Evolutionary conservation across 1,140 invertebrate genomes (phyloP).

Genomic region (Catajapyx aquilonaris): DNA sequence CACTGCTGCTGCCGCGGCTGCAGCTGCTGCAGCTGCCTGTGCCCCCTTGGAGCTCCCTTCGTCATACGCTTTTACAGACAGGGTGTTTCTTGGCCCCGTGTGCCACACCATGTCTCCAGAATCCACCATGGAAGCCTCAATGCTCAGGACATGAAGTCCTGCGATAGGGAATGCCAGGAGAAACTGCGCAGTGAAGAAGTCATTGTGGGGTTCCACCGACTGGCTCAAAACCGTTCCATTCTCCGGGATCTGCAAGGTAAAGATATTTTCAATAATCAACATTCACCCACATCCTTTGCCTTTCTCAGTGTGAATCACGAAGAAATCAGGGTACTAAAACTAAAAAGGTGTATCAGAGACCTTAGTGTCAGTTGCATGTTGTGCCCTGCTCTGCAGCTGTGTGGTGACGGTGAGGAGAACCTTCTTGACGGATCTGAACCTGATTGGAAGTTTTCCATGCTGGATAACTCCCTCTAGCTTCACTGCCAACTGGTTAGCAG

Average conservation of each 20-base stretch:
- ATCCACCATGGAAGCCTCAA: slow-evolving; percentile 49
- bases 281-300: background rate
- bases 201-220: slow-evolving; percentile 47
- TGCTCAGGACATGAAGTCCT: slow-evolving; percentile 36
- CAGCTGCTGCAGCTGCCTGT: too few species aligned
- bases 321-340: background rate
- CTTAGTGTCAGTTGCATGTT: slow-evolving; percentile 13
- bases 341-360: slow-evolving; percentile 3
- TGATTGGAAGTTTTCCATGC: slow-evolving; percentile 35
- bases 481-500: slow-evolving; percentile 53
- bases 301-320: background rate
- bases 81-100: slow-evolving; percentile 41
- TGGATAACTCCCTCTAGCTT: slow-evolving; percentile 74
- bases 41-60: slow-evolving; percentile 21
- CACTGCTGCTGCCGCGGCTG: too few species aligned
- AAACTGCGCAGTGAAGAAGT: slow-evolving; percentile 62
- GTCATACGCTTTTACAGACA: slow-evolving; percentile 48
- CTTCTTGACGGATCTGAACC: slow-evolving; percentile 44
- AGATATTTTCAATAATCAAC: slow-evolving; percentile 7
- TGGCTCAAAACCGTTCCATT: slow-evolving; percentile 31
- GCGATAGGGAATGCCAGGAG: slow-evolving; percentile 33
- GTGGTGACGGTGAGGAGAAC: slow-evolving; percentile 48
- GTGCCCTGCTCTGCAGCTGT: slow-evolving; percentile 27
- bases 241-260: slow-evolving; percentile 18
- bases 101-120: slow-evolving; percentile 47